phyloP scores from a whole-genome alignment of 2,113 vertebrate genomes.

The Myrmecobius fasciatus region DNA sequence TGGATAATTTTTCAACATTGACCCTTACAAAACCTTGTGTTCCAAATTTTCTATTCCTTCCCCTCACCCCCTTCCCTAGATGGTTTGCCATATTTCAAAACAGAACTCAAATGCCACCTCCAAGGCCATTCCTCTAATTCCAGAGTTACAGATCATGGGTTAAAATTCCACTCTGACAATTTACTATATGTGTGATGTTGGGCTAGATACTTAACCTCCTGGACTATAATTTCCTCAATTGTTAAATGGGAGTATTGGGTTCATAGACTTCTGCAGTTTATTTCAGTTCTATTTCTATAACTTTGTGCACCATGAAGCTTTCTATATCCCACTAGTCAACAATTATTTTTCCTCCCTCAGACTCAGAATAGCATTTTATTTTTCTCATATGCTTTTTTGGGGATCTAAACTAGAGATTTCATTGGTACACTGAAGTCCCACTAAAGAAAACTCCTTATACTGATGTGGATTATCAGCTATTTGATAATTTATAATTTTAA shows the following conservation, averaged over 20 bases:
- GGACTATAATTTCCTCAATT: neutral
- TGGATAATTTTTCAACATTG: too few relatives aligned
- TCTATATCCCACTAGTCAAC: neutral
- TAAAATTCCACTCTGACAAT: neutral
- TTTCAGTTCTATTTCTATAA: neutral
- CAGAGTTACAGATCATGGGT: neutral
- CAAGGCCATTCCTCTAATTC: neutral
- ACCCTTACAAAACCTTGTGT: too few relatives aligned
- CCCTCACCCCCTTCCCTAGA: too few relatives aligned
- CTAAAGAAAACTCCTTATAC: neutral
- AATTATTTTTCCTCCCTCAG: neutral
- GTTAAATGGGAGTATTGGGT: neutral
- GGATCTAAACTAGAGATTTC: neutral
- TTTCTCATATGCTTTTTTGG: neutral
- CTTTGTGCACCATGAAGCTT: neutral
- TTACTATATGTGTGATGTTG: neutral
- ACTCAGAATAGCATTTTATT: neutral
- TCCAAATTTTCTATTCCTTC: too few relatives aligned
- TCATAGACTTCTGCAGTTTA: neutral
- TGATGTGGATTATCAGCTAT: neutral
- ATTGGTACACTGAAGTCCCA: neutral
- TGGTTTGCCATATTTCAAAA: neutral
- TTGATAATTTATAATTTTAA: neutral
- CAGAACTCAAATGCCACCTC: neutral
- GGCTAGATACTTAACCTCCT: neutral